Conservation (phyloP, 2,113 vertebrate species). For the Nannobrachium achirus region DNA sequence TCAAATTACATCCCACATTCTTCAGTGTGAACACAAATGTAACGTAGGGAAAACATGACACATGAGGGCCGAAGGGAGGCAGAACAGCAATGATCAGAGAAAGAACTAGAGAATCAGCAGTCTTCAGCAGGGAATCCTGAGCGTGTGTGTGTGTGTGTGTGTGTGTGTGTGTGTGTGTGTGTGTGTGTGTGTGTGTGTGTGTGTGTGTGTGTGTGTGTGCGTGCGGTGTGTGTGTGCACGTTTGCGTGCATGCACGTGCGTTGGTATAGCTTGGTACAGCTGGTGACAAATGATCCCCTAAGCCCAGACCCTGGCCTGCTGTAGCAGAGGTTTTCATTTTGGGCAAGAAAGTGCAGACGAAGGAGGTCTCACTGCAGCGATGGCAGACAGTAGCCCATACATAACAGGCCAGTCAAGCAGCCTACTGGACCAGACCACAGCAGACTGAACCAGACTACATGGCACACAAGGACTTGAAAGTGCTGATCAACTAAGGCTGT, state of each 20-base stretch:
- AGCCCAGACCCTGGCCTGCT: background rate
- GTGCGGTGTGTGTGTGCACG: background rate
- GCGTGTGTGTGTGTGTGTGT: background rate
- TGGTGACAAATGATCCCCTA: conserved; percentile 16
- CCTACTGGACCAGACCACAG: background rate
- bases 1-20: conserved; percentile 23
- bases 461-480: background rate
- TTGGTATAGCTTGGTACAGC: background rate
- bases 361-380: conserved; percentile 14
- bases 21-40: background rate
- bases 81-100: background rate
- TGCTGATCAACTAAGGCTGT: background rate
- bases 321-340: conserved; percentile 29
- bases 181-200: conserved; percentile 1
- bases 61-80: no score
- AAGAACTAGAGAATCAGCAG: background rate
- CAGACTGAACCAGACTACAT: background rate
- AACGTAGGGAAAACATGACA: background rate
- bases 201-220: background rate
- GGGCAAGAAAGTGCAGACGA: conserved; percentile 12
- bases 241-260: background rate
- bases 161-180: background rate
- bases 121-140: background rate
- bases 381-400: conserved; percentile 4
- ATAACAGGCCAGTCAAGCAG: background rate